These are phyloP conservation scores for Dasypogon diadema DNA, from an alignment of 2,888 invertebrate species.

Conservation along the genomic window DNA sequence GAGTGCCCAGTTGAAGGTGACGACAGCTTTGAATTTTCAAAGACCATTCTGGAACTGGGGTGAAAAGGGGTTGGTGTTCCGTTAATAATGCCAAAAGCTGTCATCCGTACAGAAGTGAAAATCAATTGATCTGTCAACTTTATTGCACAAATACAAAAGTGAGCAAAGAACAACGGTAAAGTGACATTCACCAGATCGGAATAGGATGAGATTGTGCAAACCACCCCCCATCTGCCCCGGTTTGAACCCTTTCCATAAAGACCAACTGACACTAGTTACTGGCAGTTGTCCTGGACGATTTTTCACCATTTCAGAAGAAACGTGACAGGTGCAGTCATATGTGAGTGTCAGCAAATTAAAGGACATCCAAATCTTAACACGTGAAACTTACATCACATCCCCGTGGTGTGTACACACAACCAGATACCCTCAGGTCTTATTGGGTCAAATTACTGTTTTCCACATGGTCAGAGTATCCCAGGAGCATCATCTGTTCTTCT, in stretches of 20 bases:
- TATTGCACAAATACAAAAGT: slow-evolving; percentile 50
- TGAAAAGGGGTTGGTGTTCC: slow-evolving; percentile 1
- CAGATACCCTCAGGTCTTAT: slow-evolving; percentile 23
- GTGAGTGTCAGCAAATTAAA: slow-evolving; percentile 28
- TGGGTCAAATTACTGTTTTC: neutral
- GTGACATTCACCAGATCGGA: neutral
- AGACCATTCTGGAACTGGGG: neutral
- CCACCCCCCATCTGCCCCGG: neutral
- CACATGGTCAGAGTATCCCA: slow-evolving; percentile 7
- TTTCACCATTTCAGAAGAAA: slow-evolving; percentile 18
- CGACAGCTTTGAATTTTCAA: slow-evolving; percentile 35
- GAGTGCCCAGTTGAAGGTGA: slow-evolving; percentile 12
- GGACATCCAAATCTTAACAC: too few relatives aligned
- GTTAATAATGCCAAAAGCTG: slow-evolving; percentile 40
- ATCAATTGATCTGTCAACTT: slow-evolving; percentile 51
- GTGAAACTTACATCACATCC: neutral
- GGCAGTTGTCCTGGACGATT: neutral
- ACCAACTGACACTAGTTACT: too few relatives aligned
- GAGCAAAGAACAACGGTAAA: neutral
- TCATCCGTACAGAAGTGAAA: slow-evolving; percentile 11
- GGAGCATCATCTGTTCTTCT: slow-evolving; percentile 25
- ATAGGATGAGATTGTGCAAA: slow-evolving; percentile 6
- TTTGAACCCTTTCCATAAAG: slow-evolving; percentile 16
- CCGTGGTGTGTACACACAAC: neutral
- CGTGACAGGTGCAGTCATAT: slow-evolving; percentile 44